Base-by-base conservation (phyloP, 2,888 invertebrate genomes). In the Philopedon plagiatum region DNA sequence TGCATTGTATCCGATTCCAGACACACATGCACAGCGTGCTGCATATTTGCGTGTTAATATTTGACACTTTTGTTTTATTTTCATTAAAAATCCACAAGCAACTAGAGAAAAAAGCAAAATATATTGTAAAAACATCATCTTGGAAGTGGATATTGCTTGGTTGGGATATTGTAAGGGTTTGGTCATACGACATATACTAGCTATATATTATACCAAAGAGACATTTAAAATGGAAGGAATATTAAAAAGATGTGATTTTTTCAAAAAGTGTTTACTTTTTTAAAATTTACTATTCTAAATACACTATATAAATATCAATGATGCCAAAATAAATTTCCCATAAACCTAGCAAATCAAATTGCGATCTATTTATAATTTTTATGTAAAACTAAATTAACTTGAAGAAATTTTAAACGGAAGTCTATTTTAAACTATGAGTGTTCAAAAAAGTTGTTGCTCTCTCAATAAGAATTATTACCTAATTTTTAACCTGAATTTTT, bases 281-380 rank as follows among this genome's bases (percentile, higher is more conserved):
- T 32, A n/a, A n/a, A n/a, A n/a, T n/a, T n/a, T n/a, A n/a, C n/a
- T n/a, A n/a, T n/a, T n/a, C n/a, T n/a, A 46, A 21, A 21, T 46
- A 29, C 21, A 23, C 5, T 37, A 21, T 57, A 26, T 9, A 23
- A 58, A 15, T 26, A 41, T 4, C 26, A 29, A 15, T 57, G 57
- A 46, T 32, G 54, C 54, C 68, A 68, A 54, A 54, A 68, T 54
- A 61, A 68, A 68, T 68, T 68, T 61, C 41, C 68, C 44, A 54
- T 34, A 39, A 54, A 26, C 13, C 41, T 23, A 54, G 19, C 18
- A 29, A 41, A 68, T 54, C 61, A 49, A 54, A 68, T 68, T 61
- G 44, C 41, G 19, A 54, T 68, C 68, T 68, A 68, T 68, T 68
- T 68, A 61, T 68, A 68, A 68, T 57, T 61, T 68, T 61, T 56